These are phyloP conservation scores for Creontiades dilutus DNA, from an alignment of 2,888 invertebrate genomes.

Conservation along the genomic window DNA sequence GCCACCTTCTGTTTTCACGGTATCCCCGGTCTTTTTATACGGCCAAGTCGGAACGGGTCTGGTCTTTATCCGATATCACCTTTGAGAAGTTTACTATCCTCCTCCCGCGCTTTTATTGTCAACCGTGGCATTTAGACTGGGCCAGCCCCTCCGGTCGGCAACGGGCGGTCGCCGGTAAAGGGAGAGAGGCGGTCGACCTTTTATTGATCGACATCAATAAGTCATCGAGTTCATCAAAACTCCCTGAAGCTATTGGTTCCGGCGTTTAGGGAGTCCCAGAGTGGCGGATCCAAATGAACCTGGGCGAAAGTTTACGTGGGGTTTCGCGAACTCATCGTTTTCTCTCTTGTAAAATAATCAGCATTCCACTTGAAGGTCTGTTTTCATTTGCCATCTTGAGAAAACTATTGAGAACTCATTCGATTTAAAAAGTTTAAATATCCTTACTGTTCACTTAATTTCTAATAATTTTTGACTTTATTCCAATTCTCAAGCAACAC, in stretches of 20 bases:
- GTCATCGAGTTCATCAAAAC: constrained; percentile 20
- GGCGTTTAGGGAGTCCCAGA: neutral
- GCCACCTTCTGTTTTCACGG: constrained; percentile 10
- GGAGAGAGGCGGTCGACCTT: neutral
- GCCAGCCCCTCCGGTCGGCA: neutral
- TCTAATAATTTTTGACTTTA: no score
- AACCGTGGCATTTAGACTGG: neutral
- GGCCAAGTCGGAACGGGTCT: neutral
- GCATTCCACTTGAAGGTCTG: neutral
- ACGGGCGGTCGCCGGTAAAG: neutral
- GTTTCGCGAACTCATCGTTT: neutral
- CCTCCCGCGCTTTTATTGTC: neutral
- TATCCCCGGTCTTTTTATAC: neutral
- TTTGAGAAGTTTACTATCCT: neutral
- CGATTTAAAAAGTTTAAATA: no score
- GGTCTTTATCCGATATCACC: constrained; percentile 6
- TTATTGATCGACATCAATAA: constrained; percentile 35
- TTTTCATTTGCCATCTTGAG: neutral
- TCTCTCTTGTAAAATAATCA: neutral
- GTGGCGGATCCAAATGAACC: no score
- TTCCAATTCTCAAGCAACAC: no score
- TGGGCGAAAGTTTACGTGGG: neutral
- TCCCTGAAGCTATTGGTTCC: neutral
- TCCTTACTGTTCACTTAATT: no score
- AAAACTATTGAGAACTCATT: neutral